Percentiles rank a stretch among this genome's conserved stretches.
Conservation (phyloP, 2,797 vertebrate genomes). For the Pempheris klunzingeri region DNA sequence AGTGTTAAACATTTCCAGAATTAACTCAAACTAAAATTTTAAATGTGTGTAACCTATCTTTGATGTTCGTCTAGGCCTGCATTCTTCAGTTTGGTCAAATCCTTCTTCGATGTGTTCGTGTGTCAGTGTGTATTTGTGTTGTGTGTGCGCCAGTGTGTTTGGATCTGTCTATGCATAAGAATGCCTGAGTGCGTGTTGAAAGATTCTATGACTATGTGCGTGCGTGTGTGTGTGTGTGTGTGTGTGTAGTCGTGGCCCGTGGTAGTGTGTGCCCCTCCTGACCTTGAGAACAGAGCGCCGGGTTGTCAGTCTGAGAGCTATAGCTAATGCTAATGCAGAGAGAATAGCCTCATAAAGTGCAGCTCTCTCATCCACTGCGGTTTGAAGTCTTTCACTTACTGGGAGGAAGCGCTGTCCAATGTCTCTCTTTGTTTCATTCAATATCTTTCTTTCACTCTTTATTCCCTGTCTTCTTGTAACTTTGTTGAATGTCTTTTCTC, state of each 20-base stretch:
- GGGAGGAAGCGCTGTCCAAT: conserved; percentile 67
- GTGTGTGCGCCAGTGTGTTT: conserved; percentile 36
- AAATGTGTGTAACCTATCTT: not conserved
- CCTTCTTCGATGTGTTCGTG: conserved; percentile 6
- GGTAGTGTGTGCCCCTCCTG: conserved; percentile 79
- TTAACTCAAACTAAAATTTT: not conserved
- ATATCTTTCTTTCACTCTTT: conserved; percentile 64
- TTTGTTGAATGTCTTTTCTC: conserved; percentile 69
- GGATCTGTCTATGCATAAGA: conserved; percentile 54
- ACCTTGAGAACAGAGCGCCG: conserved; percentile 80
- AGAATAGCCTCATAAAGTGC: conserved; percentile 78
- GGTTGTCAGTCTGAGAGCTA: conserved; percentile 81
- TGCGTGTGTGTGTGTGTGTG: conserved; percentile 47
- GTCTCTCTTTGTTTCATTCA: conserved; percentile 76
- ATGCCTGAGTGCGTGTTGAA: conserved; percentile 48
- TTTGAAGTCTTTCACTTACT: conserved; percentile 79
- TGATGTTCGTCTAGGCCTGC: not conserved
- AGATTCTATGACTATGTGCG: conserved; percentile 26
- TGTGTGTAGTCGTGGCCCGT: conserved; percentile 70
- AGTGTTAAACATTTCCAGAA: not conserved
- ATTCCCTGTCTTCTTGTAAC: conserved; percentile 69
- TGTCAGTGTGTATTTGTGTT: conserved; percentile 51
- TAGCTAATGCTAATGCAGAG: conserved; percentile 82
- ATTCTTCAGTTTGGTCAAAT: conserved; percentile 8
- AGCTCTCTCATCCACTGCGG: conserved; percentile 74